phyloP scores from a whole-genome alignment of 2,888 invertebrate species.

The Calliphora vomitoria region DNA sequence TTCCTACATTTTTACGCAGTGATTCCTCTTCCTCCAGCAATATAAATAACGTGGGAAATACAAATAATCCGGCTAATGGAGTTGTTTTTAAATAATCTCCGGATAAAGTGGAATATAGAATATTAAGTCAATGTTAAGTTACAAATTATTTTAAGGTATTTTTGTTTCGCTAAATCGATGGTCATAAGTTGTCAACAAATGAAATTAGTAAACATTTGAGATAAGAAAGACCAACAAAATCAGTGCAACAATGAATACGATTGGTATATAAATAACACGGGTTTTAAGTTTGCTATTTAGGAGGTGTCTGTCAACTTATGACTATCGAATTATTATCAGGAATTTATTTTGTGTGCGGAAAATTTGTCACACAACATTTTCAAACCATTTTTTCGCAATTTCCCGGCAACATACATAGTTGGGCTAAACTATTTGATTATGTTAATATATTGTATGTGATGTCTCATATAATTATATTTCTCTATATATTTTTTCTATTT shows the following conservation, averaged over 20 bases:
- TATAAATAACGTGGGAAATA: conserved; percentile 35
- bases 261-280: too few relatives aligned
- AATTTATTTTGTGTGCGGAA: too few relatives aligned
- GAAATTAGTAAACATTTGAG: too few relatives aligned
- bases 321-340: too few relatives aligned
- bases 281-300: too few relatives aligned
- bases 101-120: background rate
- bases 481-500: too few relatives aligned
- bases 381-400: too few relatives aligned
- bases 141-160: conserved; percentile 6
- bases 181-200: too few relatives aligned
- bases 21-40: conserved; percentile 49
- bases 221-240: too few relatives aligned
- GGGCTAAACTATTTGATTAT: background rate
- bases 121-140: conserved; percentile 19
- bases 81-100: conserved; percentile 58
- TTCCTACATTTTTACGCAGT: conserved; percentile 47
- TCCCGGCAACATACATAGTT: background rate
- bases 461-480: conserved; percentile 5
- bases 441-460: conserved; percentile 1
- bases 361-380: too few relatives aligned
- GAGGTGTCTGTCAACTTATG: too few relatives aligned
- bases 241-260: too few relatives aligned
- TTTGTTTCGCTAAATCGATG: background rate
- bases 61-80: conserved; percentile 50